Conservation (phyloP, 2,797 vertebrate genomes). For the Cuniculus paca region DNA sequence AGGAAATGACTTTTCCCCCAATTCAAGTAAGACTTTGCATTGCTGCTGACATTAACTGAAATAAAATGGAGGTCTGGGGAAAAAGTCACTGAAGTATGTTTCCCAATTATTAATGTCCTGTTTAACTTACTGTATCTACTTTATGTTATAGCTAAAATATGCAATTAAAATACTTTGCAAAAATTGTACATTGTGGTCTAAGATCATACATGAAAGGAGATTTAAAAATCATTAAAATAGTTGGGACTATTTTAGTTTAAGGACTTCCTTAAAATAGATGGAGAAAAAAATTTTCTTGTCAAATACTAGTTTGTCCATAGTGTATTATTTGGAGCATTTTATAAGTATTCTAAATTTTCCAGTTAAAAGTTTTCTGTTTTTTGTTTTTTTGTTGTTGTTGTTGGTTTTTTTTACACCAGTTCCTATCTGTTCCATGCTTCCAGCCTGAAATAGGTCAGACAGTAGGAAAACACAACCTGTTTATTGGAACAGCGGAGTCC, state of each 20-base stretch:
- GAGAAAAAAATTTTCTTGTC: neutral
- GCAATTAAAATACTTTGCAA: neutral
- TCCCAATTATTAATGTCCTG: neutral
- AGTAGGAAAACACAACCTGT: neutral
- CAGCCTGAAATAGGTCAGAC: neutral
- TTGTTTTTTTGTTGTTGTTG: too few species aligned
- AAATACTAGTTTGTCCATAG: neutral
- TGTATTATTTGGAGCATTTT: neutral
- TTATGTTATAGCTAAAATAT: slow-evolving; percentile 30
- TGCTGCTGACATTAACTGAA: neutral
- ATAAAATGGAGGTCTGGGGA: neutral
- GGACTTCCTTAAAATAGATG: neutral
- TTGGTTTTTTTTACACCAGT: neutral
- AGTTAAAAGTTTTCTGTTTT: neutral
- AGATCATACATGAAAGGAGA: neutral
- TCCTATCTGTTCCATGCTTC: neutral
- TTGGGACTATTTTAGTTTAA: too few species aligned
- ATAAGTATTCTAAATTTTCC: neutral
- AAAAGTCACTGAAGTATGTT: neutral
- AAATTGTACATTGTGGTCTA: neutral
- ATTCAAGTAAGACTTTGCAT: neutral
- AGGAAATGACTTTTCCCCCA: neutral
- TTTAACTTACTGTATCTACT: neutral
- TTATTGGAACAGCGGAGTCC: neutral
- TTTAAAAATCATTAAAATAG: slow-evolving; percentile 28